Conservation (phyloP, 2,888 invertebrate genomes). For the Ceriagrion tenellum region DNA sequence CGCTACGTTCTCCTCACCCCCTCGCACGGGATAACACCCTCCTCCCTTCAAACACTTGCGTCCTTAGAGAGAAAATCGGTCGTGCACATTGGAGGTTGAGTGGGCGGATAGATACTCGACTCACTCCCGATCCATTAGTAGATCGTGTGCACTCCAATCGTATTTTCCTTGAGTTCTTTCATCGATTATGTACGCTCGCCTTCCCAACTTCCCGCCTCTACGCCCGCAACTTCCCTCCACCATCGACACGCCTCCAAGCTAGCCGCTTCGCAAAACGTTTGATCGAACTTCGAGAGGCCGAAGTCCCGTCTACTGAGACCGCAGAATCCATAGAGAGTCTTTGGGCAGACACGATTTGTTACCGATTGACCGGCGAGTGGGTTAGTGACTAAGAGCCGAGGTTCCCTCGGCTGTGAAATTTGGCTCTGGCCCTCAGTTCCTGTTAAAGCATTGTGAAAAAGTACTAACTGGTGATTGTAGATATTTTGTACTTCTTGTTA, state of each 20-base stretch:
- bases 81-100: neutral
- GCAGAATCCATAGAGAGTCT: neutral
- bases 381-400: neutral
- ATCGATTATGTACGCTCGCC: neutral
- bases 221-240: neutral
- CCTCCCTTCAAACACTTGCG: neutral
- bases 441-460: too few relatives aligned
- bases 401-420: neutral
- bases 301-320: neutral
- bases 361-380: neutral
- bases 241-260: neutral
- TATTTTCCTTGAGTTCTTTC: neutral
- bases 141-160: neutral
- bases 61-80: neutral
- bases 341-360: neutral
- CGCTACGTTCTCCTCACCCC: neutral
- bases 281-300: neutral
- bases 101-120: neutral
- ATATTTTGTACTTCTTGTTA: too few relatives aligned
- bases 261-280: neutral
- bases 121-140: neutral
- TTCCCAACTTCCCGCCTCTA: neutral
- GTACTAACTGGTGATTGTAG: too few relatives aligned
- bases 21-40: neutral
- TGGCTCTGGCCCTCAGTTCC: neutral